phyloP scores from a whole-genome alignment of 2,888 invertebrate genomes.

The Limenitis arthemis region DNA sequence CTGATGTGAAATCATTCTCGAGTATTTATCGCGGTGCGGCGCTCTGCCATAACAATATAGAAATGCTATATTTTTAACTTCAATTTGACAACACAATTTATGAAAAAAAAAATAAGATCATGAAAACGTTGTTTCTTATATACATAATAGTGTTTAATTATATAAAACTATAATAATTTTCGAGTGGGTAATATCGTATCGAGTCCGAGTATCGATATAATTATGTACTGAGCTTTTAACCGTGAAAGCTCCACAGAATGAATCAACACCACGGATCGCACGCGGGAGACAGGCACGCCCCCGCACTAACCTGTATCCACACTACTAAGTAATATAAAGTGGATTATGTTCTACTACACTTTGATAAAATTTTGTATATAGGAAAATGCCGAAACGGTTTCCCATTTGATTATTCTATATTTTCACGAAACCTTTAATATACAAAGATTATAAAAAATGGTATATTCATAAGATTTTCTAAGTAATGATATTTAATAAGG shows the following conservation, averaged over 20 bases:
- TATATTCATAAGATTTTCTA: conserved; percentile 11
- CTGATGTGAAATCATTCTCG: no score
- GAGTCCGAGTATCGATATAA: conserved; percentile 1
- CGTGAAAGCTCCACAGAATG: conserved; percentile 12
- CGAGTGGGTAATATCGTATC: conserved; percentile 17
- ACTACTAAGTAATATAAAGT: background rate
- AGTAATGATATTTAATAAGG: conserved; percentile 8
- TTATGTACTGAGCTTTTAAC: conserved; percentile 8
- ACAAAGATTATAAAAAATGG: background rate
- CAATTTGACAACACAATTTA: conserved; percentile 38
- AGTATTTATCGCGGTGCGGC: no score
- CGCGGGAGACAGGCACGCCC: background rate
- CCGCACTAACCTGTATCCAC: background rate
- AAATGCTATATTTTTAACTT: conserved; percentile 47
- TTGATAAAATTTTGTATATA: background rate
- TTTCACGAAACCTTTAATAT: background rate
- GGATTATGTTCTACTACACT: background rate
- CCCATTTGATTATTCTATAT: background rate
- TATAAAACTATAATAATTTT: conserved; percentile 29
- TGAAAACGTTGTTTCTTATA: conserved; percentile 50
- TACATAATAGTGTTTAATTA: conserved; percentile 35
- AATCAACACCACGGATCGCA: conserved; percentile 1
- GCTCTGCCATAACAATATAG: conserved; percentile 65
- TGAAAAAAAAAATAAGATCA: conserved; percentile 30
- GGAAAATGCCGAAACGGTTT: background rate